Percentiles rank a stretch among this genome's conserved stretches.
These are phyloP conservation scores for Enteromius mattozi DNA, from an alignment of 2,797 vertebrate genomes.

Conservation along the genomic window DNA sequence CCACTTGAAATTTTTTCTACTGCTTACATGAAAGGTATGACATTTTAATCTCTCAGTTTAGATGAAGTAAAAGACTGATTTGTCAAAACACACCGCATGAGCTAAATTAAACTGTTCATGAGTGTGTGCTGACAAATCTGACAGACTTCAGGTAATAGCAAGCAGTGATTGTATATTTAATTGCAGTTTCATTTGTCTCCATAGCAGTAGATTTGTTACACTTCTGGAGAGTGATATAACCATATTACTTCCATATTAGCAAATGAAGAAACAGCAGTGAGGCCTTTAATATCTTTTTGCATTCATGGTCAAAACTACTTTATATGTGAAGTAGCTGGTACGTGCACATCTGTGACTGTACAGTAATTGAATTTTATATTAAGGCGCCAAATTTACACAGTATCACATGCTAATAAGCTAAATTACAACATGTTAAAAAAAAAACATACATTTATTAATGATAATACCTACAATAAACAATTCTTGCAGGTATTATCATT, in stretches of 20 bases:
- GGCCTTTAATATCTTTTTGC: not conserved
- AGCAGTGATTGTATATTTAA: not conserved
- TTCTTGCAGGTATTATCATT: not conserved
- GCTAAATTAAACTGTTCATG: not conserved
- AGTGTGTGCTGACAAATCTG: not conserved
- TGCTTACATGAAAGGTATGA: constrained; percentile 1
- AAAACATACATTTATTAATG: too few species aligned
- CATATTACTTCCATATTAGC: too few species aligned
- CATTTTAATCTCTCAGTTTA: not conserved
- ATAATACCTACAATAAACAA: too few species aligned
- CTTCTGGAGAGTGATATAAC: too few species aligned
- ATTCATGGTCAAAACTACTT: not conserved
- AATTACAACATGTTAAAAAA: too few species aligned
- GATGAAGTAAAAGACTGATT: not conserved
- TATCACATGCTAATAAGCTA: not conserved
- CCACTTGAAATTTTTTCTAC: not conserved
- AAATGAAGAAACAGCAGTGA: too few species aligned
- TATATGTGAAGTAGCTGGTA: not conserved
- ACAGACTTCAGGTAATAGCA: not conserved
- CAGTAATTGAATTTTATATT: not conserved
- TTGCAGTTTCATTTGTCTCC: not conserved
- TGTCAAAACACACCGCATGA: not conserved
- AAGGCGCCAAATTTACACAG: not conserved
- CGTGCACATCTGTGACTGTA: not conserved
- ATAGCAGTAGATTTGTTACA: not conserved